Conservation (phyloP, 1,140 invertebrate genomes). For the Globodera rostochiensis region DNA sequence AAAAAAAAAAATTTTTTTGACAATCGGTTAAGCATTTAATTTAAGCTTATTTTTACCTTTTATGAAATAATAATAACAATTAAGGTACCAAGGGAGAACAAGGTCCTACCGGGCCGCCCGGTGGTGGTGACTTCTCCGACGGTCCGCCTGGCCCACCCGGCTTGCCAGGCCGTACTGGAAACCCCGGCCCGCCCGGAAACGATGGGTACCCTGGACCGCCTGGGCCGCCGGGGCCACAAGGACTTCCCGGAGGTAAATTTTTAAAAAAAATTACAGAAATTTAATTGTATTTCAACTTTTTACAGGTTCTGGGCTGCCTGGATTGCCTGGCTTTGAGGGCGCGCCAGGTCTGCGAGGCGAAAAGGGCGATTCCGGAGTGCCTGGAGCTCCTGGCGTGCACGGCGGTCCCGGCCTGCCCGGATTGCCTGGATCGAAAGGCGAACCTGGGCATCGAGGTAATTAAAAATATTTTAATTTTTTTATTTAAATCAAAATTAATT, state of each 20-base stretch:
- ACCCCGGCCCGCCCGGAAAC: conserved; percentile 54
- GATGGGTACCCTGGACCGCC: conserved; percentile 56
- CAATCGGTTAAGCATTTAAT: too few species aligned
- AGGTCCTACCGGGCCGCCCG: conserved; percentile 63
- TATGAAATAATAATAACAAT: background rate
- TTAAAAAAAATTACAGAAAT: background rate
- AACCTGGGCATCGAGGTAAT: conserved; percentile 43
- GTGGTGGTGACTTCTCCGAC: conserved; percentile 62
- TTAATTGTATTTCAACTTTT: background rate
- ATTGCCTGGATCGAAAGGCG: conserved; percentile 58
- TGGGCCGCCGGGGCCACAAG: conserved; percentile 59
- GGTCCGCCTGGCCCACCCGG: conserved; percentile 63
- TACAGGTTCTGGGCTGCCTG: conserved; percentile 44
- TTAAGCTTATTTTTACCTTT: too few species aligned
- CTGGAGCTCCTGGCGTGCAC: conserved; percentile 53
- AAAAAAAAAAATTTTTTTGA: too few species aligned
- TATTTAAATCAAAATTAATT: background rate
- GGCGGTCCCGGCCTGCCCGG: conserved; percentile 56
- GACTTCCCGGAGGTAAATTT: conserved; percentile 46
- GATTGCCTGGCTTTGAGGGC: conserved; percentile 62
- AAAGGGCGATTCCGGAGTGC: conserved; percentile 55
- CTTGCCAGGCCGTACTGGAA: conserved; percentile 53
- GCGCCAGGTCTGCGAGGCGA: conserved; percentile 58
- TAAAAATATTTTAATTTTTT: background rate
- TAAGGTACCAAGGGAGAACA: conserved; percentile 41